Percentiles rank a stretch among this genome's conserved stretches.
These are phyloP conservation scores for Perdita meconis DNA, from an alignment of 2,888 invertebrate genomes.

Conservation along the genomic window DNA sequence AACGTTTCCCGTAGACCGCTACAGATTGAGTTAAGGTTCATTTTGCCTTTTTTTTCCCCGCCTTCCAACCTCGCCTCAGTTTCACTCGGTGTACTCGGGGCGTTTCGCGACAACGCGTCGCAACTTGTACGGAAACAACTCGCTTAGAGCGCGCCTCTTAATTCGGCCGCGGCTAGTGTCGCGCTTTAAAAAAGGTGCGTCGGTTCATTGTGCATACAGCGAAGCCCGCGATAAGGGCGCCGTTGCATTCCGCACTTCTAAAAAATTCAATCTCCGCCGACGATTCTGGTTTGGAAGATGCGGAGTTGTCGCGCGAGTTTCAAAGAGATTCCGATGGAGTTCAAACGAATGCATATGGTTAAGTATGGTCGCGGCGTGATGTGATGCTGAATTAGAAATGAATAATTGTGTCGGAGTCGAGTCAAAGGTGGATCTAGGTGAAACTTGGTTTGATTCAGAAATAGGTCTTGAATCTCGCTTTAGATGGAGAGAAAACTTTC, in stretches of 20 bases:
- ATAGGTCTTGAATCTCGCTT: too few relatives aligned
- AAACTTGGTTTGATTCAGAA: too few relatives aligned
- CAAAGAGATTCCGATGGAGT: not conserved
- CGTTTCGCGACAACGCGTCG: slow-evolving; percentile 63
- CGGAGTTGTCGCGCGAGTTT: not conserved
- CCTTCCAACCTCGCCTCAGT: slow-evolving; percentile 10
- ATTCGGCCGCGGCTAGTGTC: slow-evolving; percentile 54
- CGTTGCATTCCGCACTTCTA: slow-evolving; percentile 8
- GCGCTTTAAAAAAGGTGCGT: slow-evolving; percentile 62
- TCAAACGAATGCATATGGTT: not conserved
- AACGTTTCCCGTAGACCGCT: slow-evolving; percentile 50
- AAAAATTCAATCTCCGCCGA: slow-evolving; percentile 43
- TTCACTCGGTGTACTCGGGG: slow-evolving; percentile 42
- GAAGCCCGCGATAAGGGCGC: slow-evolving; percentile 29
- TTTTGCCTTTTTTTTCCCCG: slow-evolving; percentile 30
- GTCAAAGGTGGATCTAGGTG: too few relatives aligned
- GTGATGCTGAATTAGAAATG: too few relatives aligned
- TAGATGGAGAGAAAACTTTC: too few relatives aligned
- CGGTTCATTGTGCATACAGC: slow-evolving; percentile 53
- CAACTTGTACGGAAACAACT: slow-evolving; percentile 70
- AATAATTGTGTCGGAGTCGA: too few relatives aligned
- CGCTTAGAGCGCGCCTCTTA: slow-evolving; percentile 70
- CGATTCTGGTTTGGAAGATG: not conserved
- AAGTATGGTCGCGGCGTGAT: too few relatives aligned
- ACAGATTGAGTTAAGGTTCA: slow-evolving; percentile 72